phyloP scores from a whole-genome alignment of 1,140 invertebrate species.

The Colletes gigas region DNA sequence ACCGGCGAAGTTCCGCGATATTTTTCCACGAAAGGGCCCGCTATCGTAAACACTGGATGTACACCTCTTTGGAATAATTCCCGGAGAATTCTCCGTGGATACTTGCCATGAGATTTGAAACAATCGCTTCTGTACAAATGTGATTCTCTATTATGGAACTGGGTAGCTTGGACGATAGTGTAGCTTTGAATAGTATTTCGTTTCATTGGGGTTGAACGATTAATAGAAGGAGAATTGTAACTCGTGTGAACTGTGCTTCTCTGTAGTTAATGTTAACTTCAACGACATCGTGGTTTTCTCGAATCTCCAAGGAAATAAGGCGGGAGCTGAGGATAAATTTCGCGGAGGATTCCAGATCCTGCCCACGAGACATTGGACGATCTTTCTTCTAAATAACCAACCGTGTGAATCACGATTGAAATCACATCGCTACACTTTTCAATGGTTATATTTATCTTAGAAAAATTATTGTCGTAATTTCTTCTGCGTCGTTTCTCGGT shows the following conservation, averaged over 20 bases:
- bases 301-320: constrained; percentile 11
- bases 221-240: no score
- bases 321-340: constrained; percentile 17
- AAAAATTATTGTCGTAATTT: no score
- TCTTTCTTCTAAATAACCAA: constrained; percentile 52
- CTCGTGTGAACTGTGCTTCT: no score
- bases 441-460: no score
- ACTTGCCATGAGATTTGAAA: no score
- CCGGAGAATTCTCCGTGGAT: not conserved
- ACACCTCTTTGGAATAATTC: not conserved
- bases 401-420: constrained; percentile 28
- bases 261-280: no score
- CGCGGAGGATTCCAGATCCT: constrained; percentile 48
- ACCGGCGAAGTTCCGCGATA: constrained; percentile 19
- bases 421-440: constrained; percentile 12
- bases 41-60: not conserved
- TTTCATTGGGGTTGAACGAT: no score
- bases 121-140: no score
- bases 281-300: no score
- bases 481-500: not conserved
- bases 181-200: no score
- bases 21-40: not conserved
- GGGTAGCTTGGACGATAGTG: no score
- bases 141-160: no score
- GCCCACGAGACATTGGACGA: constrained; percentile 13